A percentile compares a stretch with the other conserved stretches of the same genome.
These are phyloP conservation scores for Melipona quadrifasciata DNA, from an alignment of 1,140 invertebrate genomes.

Conservation along the genomic window DNA sequence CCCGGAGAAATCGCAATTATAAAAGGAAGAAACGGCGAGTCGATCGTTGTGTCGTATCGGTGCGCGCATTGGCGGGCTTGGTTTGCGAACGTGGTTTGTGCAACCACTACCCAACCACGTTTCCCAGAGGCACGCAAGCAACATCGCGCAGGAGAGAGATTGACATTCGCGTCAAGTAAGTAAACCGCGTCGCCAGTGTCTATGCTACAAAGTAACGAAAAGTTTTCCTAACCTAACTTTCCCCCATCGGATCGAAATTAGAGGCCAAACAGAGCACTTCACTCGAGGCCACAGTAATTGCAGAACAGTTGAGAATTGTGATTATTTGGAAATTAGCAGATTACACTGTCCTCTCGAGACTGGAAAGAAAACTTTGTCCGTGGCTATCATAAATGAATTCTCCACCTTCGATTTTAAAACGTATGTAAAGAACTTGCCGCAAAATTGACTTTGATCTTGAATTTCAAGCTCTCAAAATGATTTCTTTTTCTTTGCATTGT, in stretches of 20 bases:
- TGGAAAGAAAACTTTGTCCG: no score
- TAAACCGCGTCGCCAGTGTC: slow-evolving; percentile 4
- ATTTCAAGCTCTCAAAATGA: no score
- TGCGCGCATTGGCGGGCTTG: slow-evolving; percentile 15
- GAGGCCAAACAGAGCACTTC: background rate
- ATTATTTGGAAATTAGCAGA: background rate
- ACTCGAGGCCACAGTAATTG: background rate
- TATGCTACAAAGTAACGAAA: slow-evolving; percentile 43
- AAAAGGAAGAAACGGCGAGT: slow-evolving; percentile 45
- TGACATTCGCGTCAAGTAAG: slow-evolving; percentile 33
- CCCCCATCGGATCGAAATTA: background rate
- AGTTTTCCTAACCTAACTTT: background rate
- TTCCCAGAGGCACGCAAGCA: slow-evolving; percentile 49
- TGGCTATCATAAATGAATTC: no score
- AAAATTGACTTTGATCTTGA: no score
- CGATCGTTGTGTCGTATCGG: slow-evolving; percentile 30
- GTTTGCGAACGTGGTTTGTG: slow-evolving; percentile 44
- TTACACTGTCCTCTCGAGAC: background rate
- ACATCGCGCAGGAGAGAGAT: slow-evolving; percentile 42
- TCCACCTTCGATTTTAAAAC: no score
- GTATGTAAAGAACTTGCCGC: no score
- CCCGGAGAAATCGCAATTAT: slow-evolving; percentile 39
- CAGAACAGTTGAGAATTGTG: background rate
- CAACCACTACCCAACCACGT: slow-evolving; percentile 45
- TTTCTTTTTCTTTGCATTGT: no score